Evolutionary conservation across 2,888 invertebrate genomes (phyloP).

Genomic region (Sturmia bella): DNA sequence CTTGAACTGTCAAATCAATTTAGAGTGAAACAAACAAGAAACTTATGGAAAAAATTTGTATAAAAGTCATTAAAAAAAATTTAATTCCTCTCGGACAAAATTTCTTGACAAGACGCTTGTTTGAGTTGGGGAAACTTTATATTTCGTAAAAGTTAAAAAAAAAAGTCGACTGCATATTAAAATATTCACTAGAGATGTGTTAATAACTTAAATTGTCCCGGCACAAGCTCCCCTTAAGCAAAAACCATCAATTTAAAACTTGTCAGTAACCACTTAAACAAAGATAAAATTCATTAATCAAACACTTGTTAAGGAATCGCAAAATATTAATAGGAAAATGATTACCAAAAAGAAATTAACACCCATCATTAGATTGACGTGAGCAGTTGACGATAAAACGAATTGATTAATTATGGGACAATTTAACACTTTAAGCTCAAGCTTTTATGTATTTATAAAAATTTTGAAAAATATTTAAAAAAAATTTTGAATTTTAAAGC

Average conservation of each 20-base stretch:
- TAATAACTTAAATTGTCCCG: not conserved
- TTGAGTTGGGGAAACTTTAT: too few relatives aligned
- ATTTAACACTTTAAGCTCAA: not conserved
- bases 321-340: constrained; percentile 14
- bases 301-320: constrained; percentile 2
- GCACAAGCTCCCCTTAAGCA: not conserved
- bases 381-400: constrained; percentile 18
- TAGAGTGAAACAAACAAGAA: too few relatives aligned
- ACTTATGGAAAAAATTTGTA: too few relatives aligned
- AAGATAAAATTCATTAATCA: constrained; percentile 10
- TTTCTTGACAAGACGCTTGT: too few relatives aligned
- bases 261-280: not conserved
- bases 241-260: constrained; percentile 5
- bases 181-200: too few relatives aligned
- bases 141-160: too few relatives aligned
- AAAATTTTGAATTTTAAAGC: too few relatives aligned
- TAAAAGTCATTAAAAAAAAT: too few relatives aligned
- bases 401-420: not conserved
- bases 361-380: constrained; percentile 3
- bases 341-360: not conserved
- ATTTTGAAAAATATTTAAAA: too few relatives aligned
- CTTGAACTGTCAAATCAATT: too few relatives aligned
- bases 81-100: too few relatives aligned
- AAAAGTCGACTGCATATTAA: too few relatives aligned
- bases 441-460: not conserved